Conservation (phyloP, 2,113 vertebrate genomes). For the Saccopteryx leptura region DNA sequence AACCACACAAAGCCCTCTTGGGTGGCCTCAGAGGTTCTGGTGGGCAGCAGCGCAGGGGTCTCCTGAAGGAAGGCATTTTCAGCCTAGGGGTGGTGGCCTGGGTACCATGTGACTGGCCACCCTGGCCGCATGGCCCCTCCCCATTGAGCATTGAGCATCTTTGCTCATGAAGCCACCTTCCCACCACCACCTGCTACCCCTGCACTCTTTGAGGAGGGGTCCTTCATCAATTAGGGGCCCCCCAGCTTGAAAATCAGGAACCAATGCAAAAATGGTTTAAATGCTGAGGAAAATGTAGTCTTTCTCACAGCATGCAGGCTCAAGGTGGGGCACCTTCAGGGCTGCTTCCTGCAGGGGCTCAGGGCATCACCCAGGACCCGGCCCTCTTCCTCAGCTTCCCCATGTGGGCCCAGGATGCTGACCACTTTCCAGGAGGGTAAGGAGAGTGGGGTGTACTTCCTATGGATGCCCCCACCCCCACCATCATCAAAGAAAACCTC, state of each 20-base stretch:
- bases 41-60: not conserved
- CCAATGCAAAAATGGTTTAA: not conserved
- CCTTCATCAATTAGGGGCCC: not conserved
- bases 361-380: not conserved
- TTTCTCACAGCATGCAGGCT: not conserved
- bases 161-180: not conserved
- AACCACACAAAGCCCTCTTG: constrained; percentile 46
- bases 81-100: not conserved
- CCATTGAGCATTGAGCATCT: not conserved
- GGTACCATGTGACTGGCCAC: not conserved
- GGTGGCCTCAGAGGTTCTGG: constrained; percentile 33
- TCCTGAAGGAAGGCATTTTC: not conserved
- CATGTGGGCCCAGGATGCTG: accelerated
- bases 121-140: not conserved
- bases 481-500: not conserved
- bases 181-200: not conserved
- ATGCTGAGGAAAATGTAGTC: not conserved
- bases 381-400: not conserved
- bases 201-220: not conserved
- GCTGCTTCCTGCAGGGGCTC: not conserved
- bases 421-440: not conserved
- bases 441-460: not conserved
- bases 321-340: not conserved
- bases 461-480: not conserved
- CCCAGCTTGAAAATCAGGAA: not conserved